Conservation (phyloP, 37 sponge, comb jelly and placozoan genomes). For the Ephydatia muelleri region DNA sequence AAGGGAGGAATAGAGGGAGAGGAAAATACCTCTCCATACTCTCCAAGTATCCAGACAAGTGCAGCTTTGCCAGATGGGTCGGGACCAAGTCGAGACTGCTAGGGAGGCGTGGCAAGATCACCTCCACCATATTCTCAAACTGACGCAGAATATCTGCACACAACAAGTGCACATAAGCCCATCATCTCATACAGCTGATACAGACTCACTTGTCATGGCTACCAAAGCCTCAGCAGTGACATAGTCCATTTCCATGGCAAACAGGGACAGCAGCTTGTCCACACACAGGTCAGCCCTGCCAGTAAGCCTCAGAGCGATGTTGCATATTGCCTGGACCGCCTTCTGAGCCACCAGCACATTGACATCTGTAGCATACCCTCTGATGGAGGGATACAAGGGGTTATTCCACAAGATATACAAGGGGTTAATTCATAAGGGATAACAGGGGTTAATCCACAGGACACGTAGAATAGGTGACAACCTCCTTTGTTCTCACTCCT, state of each 20-base stretch:
- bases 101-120: slow-evolving; percentile 78
- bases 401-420: too few species aligned
- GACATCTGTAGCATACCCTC: slow-evolving; percentile 91
- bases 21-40: slow-evolving; percentile 88
- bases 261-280: slow-evolving; percentile 78
- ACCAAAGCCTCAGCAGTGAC: slow-evolving; percentile 80
- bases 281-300: slow-evolving; percentile 71
- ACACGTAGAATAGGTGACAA: too few species aligned
- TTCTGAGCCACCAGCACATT: slow-evolving; percentile 68
- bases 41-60: slow-evolving; percentile 92
- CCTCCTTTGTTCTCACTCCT: not conserved
- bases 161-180: not conserved
- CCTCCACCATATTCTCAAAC: slow-evolving; percentile 77
- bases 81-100: slow-evolving; percentile 27
- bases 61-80: slow-evolving; percentile 82
- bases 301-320: slow-evolving; percentile 69
- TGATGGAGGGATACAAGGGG: too few species aligned
- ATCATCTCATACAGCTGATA: not conserved
- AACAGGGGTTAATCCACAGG: too few species aligned
- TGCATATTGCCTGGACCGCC: slow-evolving; percentile 80
- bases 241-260: slow-evolving; percentile 75
- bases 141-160: slow-evolving; percentile 79
- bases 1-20: not conserved
- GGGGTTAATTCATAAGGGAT: too few species aligned
- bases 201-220: slow-evolving; percentile 77